These are phyloP conservation scores for Gallinago nigripennis DNA, from an alignment of 2,797 vertebrate species.

Conservation along the genomic window DNA sequence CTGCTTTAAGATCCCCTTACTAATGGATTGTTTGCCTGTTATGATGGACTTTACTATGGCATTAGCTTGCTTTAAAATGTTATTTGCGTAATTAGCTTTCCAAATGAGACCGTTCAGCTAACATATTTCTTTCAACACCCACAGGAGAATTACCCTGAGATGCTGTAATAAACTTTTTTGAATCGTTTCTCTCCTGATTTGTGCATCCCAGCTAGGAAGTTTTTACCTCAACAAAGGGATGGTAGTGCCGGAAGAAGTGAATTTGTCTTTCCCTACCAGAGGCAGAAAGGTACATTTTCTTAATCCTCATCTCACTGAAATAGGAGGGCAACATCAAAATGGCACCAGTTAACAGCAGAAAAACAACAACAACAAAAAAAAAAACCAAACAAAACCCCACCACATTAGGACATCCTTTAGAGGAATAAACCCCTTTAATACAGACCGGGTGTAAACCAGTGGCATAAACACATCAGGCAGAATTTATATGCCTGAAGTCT, in stretches of 20 bases:
- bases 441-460: background rate
- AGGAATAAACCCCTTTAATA: conserved; percentile 9
- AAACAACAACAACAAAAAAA: background rate
- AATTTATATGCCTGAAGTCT: background rate
- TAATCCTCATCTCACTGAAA: background rate
- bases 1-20: background rate
- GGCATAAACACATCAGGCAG: background rate
- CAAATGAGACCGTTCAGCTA: conserved; percentile 35
- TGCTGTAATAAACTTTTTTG: conserved; percentile 40
- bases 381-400: background rate
- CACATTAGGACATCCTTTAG: background rate
- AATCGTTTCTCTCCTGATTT: conserved; percentile 7
- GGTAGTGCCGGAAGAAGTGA: background rate
- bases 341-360: background rate
- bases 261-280: background rate
- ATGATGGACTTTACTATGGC: conserved; percentile 40
- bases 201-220: background rate
- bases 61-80: conserved; percentile 59
- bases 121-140: conserved; percentile 33
- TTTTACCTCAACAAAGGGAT: background rate
- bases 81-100: conserved; percentile 61
- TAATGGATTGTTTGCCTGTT: conserved; percentile 54
- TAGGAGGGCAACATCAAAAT: background rate
- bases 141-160: conserved; percentile 62
- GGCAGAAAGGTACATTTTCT: background rate